Conservation (phyloP, 2,888 invertebrate species). For the Drosophila mulleri region DNA sequence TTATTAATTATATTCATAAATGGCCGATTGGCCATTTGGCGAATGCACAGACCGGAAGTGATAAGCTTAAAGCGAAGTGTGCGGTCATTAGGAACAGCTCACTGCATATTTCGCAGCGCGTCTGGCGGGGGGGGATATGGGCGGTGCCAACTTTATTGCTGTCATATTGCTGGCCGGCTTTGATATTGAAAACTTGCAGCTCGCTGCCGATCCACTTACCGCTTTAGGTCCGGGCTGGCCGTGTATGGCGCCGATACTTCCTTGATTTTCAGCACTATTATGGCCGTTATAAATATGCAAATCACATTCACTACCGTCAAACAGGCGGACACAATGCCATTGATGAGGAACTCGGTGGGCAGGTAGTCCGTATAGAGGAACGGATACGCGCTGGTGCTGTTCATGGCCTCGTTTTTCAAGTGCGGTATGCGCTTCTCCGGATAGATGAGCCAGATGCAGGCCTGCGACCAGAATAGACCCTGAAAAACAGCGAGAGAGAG, state of each 20-base stretch:
- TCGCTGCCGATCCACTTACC: slow-evolving; percentile 83
- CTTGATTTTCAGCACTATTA: slow-evolving; percentile 93
- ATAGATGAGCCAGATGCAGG: slow-evolving; percentile 90
- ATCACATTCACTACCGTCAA: slow-evolving; percentile 93
- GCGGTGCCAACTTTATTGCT: slow-evolving; percentile 7
- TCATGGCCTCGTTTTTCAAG: slow-evolving; percentile 88
- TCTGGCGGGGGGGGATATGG: background rate
- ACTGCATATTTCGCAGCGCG: slow-evolving; percentile 14
- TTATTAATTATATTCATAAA: slow-evolving; percentile 64
- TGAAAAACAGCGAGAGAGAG: slow-evolving; percentile 72
- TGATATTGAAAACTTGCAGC: background rate
- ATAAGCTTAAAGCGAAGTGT: slow-evolving; percentile 52
- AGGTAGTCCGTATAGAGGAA: slow-evolving; percentile 91
- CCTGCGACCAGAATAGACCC: slow-evolving; percentile 91
- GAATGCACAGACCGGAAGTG: slow-evolving; percentile 54
- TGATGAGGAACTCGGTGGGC: slow-evolving; percentile 91
- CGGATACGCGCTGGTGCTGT: slow-evolving; percentile 88
- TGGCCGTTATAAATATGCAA: slow-evolving; percentile 93
- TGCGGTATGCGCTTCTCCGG: slow-evolving; percentile 89
- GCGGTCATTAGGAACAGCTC: slow-evolving; percentile 47
- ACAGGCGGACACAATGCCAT: slow-evolving; percentile 92
- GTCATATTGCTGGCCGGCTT: slow-evolving; percentile 1
- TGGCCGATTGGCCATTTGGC: slow-evolving; percentile 34
- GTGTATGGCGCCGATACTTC: slow-evolving; percentile 93
- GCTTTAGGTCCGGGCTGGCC: slow-evolving; percentile 89